Base-by-base conservation (phyloP, 2,113 vertebrate genomes). In the Eptesicus fuscus region DNA sequence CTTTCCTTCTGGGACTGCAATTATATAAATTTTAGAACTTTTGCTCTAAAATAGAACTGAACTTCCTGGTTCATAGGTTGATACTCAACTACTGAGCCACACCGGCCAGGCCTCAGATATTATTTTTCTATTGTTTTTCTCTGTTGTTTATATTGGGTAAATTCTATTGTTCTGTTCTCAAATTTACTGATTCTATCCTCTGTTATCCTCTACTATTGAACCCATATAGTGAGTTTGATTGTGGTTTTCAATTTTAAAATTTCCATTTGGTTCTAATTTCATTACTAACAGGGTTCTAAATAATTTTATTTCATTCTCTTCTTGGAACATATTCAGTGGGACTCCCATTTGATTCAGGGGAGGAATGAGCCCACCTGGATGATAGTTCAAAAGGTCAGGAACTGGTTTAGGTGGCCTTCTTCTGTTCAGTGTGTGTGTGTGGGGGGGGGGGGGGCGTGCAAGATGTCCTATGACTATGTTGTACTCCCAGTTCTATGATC, bases 251-350 rank as follows among this genome's bases (percentile, higher is more conserved):
- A 61, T 69, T 91, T 65, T 88, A 95, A 91, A 87, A 83, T 53
- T 91, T 93, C n/a, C 47, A 88, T 44, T 74, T 91, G 40, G 77
- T 79, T 83, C 49, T 67, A 59, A 87, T 83, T 87, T 95, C 42
- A 93, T 70, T 90, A 63, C 42, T 76, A 86, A 76, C 70, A 76
- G 69, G 16, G 20, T 83, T 91, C 91, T 82, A 83, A 91, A 93
- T 93, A 77, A 90, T 77, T 88, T 93, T 44, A 90, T 40, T 53
- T n/a, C n/a, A n/a, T n/a, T n/a, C n/a, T n/a, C 49, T 2, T 61
- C 30, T 93, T 8, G 8, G 22, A 17, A 88, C 11, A 59, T 10
- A 22, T 22, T 91, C 42, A 90, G 42, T 69, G 47, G 70, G 13
- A 78, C 40, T 78, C 17, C 4, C 71, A 28, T 37, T 83, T 69